A percentile compares a stretch with the other conserved stretches of the same genome.
Conservation (phyloP, 2,797 vertebrate species). For the Pteropus rufus region DNA sequence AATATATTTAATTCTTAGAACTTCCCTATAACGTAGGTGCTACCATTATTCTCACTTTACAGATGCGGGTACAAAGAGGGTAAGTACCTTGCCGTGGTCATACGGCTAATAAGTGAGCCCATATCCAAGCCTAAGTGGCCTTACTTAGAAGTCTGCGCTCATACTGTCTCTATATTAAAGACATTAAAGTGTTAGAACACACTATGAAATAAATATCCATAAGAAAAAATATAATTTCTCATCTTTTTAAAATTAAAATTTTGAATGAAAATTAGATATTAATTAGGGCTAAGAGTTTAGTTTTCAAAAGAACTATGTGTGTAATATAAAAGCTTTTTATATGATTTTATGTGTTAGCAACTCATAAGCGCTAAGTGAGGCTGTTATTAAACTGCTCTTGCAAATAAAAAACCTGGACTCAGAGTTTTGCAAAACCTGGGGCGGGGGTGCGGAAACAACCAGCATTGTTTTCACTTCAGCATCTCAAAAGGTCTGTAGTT, state of each 20-base stretch:
- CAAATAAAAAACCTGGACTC: not conserved
- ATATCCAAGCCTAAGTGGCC: not conserved
- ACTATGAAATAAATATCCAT: not conserved
- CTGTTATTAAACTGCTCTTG: not conserved
- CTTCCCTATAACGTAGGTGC: not conserved
- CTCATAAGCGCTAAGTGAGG: not conserved
- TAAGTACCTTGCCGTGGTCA: not conserved
- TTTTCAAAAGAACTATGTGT: not conserved
- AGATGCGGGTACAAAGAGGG: not conserved
- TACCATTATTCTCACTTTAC: not conserved
- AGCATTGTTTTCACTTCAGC: not conserved
- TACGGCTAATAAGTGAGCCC: not conserved
- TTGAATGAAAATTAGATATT: not conserved
- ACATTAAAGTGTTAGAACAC: not conserved
- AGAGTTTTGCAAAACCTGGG: not conserved
- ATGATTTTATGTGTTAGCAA: not conserved
- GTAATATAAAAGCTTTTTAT: not conserved
- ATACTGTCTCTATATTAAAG: not conserved
- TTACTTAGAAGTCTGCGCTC: not conserved
- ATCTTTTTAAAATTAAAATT: not conserved
- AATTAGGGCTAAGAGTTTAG: not conserved
- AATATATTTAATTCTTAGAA: not conserved
- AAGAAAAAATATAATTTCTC: not conserved
- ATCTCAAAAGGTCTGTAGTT: not conserved
- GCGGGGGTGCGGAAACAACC: fast-evolving